Evolutionary conservation across 2,888 invertebrate species (phyloP).

Genomic region (Oegoconia quadripuncta): DNA sequence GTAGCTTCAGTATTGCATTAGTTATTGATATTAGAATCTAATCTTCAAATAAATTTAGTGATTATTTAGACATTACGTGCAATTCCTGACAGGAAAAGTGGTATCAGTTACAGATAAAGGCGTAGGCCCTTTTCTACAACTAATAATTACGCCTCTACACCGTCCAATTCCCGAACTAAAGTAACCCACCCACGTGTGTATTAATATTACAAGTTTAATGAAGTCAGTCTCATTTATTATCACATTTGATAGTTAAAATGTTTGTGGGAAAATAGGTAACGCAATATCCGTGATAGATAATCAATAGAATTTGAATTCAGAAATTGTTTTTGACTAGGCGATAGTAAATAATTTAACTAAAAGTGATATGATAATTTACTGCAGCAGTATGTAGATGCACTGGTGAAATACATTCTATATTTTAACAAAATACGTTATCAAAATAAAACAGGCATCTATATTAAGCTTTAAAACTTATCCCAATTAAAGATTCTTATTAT

Average conservation of each 20-base stretch:
- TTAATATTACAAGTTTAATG: conserved; percentile 47
- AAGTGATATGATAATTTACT: too few relatives aligned
- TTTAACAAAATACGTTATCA: too few relatives aligned
- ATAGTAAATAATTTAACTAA: too few relatives aligned
- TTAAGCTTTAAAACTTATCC: too few relatives aligned
- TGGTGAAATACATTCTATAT: too few relatives aligned
- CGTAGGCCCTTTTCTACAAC: conserved; percentile 17
- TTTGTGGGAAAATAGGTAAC: conserved; percentile 51
- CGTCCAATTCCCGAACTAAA: conserved; percentile 24
- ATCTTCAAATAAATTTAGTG: background rate
- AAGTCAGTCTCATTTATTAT: conserved; percentile 57
- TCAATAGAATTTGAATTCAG: conserved; percentile 4
- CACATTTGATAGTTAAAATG: conserved; percentile 40
- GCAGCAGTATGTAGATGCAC: too few relatives aligned
- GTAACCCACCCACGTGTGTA: conserved; percentile 50
- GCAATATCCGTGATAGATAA: conserved; percentile 20
- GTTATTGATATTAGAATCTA: background rate
- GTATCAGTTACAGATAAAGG: conserved; percentile 4
- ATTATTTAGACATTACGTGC: background rate
- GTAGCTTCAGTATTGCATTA: background rate
- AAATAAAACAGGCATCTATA: too few relatives aligned
- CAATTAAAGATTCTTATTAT: too few relatives aligned
- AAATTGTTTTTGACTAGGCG: conserved; percentile 1
- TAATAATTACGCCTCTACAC: conserved; percentile 25
- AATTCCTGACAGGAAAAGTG: background rate